Evolutionary conservation across 2,888 invertebrate genomes (phyloP), one percentile per base, ranked within the genome.

Genomic region (Calliphora vomitoria): DNA sequence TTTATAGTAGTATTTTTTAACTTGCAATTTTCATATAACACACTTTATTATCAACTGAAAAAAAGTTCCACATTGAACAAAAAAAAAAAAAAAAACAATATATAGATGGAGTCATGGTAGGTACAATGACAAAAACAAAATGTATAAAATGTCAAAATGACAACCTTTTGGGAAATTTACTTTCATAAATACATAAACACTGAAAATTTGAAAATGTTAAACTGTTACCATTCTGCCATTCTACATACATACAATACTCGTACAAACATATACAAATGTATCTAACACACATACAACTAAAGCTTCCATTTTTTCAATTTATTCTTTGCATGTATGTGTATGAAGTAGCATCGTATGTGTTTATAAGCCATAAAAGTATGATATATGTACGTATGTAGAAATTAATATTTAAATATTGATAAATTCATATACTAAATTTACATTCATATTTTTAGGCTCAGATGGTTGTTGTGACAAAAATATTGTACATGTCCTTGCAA

Each of bases 361-460:
- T 55, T 66, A 10, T 68, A 38, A 60, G 68, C 75, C 47, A 75
- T 82, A 60, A 82, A 82, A 82, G 68, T 82, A 80, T 82, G 82
- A 74, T 75, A 82, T 82, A 75, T 69, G 20, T 62, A 75, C 50
- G 20, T 62, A 31, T 44, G n/a, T 11, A 66, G 11, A 69, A 69
- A 69, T 82, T 82, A 82, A 69, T 75, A 75, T 75, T 82, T 75
- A 82, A 82, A 82, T 82, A 82, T 82, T 82, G 75, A 82, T 82
- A 68, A 68, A 75, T 82, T 62, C 82, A 69, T 62, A 82, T 68
- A 58, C 35, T 53, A 81, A 72, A 66, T 15, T 18, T 44, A 44
- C n/a, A 44, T 68, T 68, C 1, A 25, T 13, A 62, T 44, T 62
- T 75, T 62, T 18, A 75, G 75, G 75, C 75, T 60, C 75, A 75